A percentile compares a stretch with the other conserved stretches of the same genome.
Evolutionary conservation across 2,113 vertebrate genomes (phyloP).

Genomic region (Mobula hypostoma): DNA sequence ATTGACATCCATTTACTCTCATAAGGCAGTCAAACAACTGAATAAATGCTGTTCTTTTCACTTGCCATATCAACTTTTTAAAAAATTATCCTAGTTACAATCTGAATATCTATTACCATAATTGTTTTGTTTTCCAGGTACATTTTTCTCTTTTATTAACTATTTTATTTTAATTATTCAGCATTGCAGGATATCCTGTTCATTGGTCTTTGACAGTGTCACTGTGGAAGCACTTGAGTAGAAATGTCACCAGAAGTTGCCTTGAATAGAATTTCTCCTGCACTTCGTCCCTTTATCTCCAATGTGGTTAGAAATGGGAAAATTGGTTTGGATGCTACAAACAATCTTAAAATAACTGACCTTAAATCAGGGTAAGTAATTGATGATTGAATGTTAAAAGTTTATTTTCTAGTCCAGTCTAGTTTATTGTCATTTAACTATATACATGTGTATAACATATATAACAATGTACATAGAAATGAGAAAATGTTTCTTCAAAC

Average conservation of each 20-base stretch:
- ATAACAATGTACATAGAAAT: no score
- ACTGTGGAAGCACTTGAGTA: conserved; percentile 49
- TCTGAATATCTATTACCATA: neutral
- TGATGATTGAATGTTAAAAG: neutral
- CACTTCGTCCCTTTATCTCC: conserved; percentile 81
- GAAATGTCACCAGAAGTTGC: conserved; percentile 90
- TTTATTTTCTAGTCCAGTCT: neutral
- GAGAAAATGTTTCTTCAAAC: no score
- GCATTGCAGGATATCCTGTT: neutral
- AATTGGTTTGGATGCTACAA: conserved; percentile 89
- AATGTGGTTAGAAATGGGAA: conserved; percentile 88
- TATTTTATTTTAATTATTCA: conserved; percentile 21
- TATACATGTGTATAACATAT: no score
- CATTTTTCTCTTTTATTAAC: neutral
- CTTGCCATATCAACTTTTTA: no score
- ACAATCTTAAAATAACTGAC: conserved; percentile 89
- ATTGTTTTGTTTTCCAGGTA: neutral
- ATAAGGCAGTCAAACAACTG: neutral
- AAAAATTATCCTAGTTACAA: neutral
- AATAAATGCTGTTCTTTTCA: no score
- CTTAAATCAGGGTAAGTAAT: conserved; percentile 86
- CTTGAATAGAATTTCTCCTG: conserved; percentile 85
- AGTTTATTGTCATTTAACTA: no score
- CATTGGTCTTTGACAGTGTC: neutral
- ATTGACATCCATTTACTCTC: neutral